Evolutionary conservation across 2,888 invertebrate species (phyloP).

Genomic region (Epinotia demarniana): DNA sequence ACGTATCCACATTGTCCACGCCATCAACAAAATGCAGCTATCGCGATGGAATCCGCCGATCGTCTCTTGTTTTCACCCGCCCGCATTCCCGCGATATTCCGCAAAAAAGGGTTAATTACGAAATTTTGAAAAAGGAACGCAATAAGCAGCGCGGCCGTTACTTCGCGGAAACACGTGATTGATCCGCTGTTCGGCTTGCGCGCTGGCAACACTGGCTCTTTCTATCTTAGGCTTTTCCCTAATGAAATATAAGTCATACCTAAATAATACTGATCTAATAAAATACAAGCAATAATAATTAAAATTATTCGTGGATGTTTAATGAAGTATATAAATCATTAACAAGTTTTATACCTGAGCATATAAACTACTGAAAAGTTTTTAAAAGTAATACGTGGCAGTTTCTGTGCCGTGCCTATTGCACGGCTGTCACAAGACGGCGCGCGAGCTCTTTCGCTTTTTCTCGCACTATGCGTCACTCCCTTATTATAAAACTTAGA

Average conservation of each 20-base stretch:
- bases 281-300: no score
- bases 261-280: no score
- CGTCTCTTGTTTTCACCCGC: slow-evolving; percentile 46
- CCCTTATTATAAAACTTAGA: no score
- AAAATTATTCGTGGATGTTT: no score
- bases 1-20: background rate
- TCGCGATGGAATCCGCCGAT: slow-evolving; percentile 48
- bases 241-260: background rate
- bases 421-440: no score
- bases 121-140: slow-evolving; percentile 71
- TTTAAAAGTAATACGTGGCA: no score
- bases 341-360: no score
- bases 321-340: no score
- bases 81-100: slow-evolving; percentile 54
- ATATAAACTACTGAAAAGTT: no score
- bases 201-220: slow-evolving; percentile 26
- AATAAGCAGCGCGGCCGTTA: slow-evolving; percentile 61
- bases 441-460: no score
- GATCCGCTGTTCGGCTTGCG: slow-evolving; percentile 32
- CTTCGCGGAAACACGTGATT: slow-evolving; percentile 42
- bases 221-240: slow-evolving; percentile 1
- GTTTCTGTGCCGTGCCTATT: no score
- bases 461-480: no score
- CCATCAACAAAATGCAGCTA: background rate
- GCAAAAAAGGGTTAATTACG: slow-evolving; percentile 72